A percentile compares a stretch with the other conserved stretches of the same genome.
Conservation (phyloP, 2,113 vertebrate genomes). For the Thamnophis sirtalis region DNA sequence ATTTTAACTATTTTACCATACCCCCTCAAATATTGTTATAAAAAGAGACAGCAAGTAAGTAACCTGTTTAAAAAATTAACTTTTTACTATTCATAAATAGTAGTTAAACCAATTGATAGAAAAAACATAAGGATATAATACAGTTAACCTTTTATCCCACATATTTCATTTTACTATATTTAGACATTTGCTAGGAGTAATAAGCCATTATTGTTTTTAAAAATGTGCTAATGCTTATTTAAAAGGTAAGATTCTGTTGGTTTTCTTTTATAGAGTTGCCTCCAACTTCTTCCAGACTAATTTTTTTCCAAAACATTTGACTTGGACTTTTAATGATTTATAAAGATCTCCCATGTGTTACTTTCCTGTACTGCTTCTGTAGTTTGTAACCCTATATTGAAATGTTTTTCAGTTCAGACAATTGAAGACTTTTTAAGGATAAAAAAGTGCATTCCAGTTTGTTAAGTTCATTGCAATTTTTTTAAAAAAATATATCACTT, state of each 20-base stretch:
- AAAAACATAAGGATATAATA: constrained; percentile 61
- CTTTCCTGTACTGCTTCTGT: constrained; percentile 7
- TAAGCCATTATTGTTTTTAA: constrained; percentile 24
- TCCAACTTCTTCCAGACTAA: not conserved
- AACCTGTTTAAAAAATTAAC: constrained; percentile 54
- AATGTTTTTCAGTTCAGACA: not conserved
- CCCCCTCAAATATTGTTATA: constrained; percentile 39
- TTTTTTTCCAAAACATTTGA: not conserved
- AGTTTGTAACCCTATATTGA: not conserved
- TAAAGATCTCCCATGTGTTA: not conserved
- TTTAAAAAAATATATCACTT: not conserved
- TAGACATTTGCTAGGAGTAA: constrained; percentile 32
- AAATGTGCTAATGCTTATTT: constrained; percentile 34
- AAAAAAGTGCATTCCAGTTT: not conserved
- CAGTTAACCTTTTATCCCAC: constrained; percentile 29
- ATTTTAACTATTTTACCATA: constrained; percentile 62
- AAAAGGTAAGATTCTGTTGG: constrained; percentile 7
- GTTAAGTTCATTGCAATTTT: not conserved
- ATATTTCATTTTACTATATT: constrained; percentile 54
- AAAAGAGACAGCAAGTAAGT: constrained; percentile 58
- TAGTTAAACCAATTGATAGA: constrained; percentile 48
- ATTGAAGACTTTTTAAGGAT: not conserved
- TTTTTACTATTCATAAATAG: constrained; percentile 50
- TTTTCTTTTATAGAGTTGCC: not conserved
- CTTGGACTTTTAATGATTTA: constrained; percentile 10